Percentiles rank a stretch among this genome's conserved stretches.
Conservation (phyloP, 2,113 vertebrate genomes). For the Montifringilla adamsi region DNA sequence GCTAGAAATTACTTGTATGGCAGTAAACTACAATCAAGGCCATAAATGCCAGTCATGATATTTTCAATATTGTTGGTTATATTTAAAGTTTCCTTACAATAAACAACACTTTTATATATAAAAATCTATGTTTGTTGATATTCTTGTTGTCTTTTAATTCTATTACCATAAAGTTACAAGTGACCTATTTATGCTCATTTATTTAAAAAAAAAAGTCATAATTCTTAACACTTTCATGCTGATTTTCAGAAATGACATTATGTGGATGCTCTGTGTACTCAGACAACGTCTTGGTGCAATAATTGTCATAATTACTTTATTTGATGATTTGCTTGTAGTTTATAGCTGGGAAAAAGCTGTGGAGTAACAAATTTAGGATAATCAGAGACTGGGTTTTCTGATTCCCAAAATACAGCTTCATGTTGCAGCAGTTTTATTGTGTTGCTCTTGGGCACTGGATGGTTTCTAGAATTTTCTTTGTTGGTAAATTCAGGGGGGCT, state of each 20-base stretch:
- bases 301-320: background rate
- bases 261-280: background rate
- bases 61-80: conserved; percentile 83
- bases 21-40: conserved; percentile 74
- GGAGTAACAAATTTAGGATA: background rate
- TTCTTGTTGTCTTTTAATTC: background rate
- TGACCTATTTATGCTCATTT: background rate
- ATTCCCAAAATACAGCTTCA: background rate
- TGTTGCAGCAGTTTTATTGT: background rate
- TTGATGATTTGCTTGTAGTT: background rate
- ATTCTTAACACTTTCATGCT: background rate
- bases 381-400: background rate
- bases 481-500: background rate
- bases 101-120: conserved; percentile 89
- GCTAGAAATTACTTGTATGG: conserved; percentile 74
- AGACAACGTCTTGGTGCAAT: background rate
- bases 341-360: background rate
- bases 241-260: background rate
- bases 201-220: background rate
- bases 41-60: conserved; percentile 76
- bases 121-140: background rate
- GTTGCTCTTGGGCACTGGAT: background rate
- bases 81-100: conserved; percentile 94
- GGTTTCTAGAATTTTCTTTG: background rate
- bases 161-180: background rate